phyloP scores from a whole-genome alignment of 2,113 vertebrate species.

The Trogon surrucura region DNA sequence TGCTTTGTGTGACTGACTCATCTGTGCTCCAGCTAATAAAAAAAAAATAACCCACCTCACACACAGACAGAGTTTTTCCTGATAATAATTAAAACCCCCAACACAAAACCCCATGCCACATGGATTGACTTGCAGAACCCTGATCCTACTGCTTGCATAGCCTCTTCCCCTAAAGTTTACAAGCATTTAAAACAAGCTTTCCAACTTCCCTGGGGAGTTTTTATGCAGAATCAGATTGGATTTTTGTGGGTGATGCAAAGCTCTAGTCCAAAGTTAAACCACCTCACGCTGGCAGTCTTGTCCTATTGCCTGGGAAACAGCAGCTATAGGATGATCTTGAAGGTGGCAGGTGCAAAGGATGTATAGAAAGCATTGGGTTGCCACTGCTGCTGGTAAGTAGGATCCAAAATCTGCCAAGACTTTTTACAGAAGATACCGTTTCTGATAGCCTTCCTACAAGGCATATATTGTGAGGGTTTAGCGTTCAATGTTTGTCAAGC shows the following conservation, averaged over 20 bases:
- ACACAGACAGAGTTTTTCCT: background rate
- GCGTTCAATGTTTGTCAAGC: background rate
- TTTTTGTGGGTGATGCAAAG: background rate
- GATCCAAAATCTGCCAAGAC: background rate
- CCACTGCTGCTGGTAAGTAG: background rate
- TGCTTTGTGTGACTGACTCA: background rate
- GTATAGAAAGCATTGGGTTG: background rate
- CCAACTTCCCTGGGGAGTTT: background rate
- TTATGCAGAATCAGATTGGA: background rate
- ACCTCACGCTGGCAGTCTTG: background rate
- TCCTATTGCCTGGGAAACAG: background rate
- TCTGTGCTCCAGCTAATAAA: background rate
- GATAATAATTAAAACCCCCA: background rate
- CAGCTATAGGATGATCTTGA: background rate
- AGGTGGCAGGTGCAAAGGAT: background rate
- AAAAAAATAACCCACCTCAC: background rate
- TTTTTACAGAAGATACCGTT: background rate
- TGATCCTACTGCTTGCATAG: background rate
- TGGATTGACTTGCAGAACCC: background rate
- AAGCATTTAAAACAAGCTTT: background rate
- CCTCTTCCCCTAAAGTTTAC: background rate
- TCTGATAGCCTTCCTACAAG: background rate
- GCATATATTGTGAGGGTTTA: background rate
- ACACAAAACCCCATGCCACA: rapidly evolving
- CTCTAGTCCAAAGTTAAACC: background rate